Percentiles rank a stretch among this genome's conserved stretches.
Conservation (phyloP, 2,888 invertebrate species). For the Aproaerema taeniolella region DNA sequence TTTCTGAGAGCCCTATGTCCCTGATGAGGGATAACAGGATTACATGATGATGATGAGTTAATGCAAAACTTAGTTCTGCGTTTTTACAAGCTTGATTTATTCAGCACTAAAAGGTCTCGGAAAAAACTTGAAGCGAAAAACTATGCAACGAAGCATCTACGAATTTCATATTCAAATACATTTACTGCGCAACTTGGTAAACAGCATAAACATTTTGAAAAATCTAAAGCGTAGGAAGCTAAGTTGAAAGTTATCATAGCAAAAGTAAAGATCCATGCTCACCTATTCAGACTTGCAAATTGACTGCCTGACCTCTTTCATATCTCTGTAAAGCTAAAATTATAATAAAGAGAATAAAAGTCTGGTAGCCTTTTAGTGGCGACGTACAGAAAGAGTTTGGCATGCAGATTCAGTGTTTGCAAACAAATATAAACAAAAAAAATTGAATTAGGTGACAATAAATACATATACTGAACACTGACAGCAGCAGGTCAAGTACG, state of each 20-base stretch:
- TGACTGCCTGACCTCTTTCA: conserved; percentile 4
- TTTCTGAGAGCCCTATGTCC: too few relatives aligned
- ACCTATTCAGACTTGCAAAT: conserved; percentile 12
- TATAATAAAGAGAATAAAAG: conserved; percentile 5
- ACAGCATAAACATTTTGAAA: conserved; percentile 14
- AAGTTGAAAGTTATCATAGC: conserved; percentile 8
- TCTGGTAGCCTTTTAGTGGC: conserved; percentile 1
- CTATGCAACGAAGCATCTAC: conserved; percentile 13
- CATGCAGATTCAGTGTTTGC: too few relatives aligned
- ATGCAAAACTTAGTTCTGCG: too few relatives aligned
- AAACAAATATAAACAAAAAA: too few relatives aligned
- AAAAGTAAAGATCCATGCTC: conserved; percentile 13
- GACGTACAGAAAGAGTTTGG: background rate
- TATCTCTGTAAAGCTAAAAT: conserved; percentile 5
- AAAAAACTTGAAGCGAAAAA: conserved; percentile 4
- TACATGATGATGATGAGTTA: too few relatives aligned
- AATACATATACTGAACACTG: too few relatives aligned
- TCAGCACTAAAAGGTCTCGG: too few relatives aligned
- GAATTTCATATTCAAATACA: conserved; percentile 14
- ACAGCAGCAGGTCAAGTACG: too few relatives aligned
- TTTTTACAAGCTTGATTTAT: too few relatives aligned
- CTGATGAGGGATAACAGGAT: too few relatives aligned
- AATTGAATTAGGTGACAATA: too few relatives aligned
- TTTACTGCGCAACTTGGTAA: conserved; percentile 11
- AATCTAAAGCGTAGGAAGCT: conserved; percentile 6